phyloP scores from a whole-genome alignment of 2,888 invertebrate genomes.

The Lathronympha strigana region DNA sequence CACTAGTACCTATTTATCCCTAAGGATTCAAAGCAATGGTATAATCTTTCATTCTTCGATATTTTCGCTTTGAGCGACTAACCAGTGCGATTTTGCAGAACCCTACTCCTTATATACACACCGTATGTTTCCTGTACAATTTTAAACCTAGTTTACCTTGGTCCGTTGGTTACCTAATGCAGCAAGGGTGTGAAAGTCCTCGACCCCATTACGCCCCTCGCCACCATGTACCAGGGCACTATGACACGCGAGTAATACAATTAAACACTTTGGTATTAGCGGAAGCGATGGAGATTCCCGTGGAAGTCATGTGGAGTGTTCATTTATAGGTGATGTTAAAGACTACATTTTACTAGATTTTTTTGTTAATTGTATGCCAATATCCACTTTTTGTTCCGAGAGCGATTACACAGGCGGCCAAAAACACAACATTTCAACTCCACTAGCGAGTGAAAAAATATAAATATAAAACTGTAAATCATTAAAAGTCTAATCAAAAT shows the following conservation, averaged over 20 bases:
- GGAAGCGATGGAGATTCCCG: constrained; percentile 36
- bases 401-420: too few species aligned
- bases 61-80: too few species aligned
- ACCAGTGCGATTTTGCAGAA: too few species aligned
- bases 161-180: constrained; percentile 42
- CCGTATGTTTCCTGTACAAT: constrained; percentile 11
- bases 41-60: too few species aligned
- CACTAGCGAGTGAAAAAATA: too few species aligned
- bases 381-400: too few species aligned
- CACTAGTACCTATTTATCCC: too few species aligned
- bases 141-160: constrained; percentile 35
- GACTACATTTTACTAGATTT: not conserved
- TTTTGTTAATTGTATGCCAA: not conserved
- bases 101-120: too few species aligned
- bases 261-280: constrained; percentile 55
- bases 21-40: too few species aligned
- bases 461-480: too few species aligned
- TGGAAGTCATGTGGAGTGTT: constrained; percentile 14
- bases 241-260: constrained; percentile 76
- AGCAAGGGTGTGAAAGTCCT: constrained; percentile 58
- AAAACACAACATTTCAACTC: too few species aligned
- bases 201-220: constrained; percentile 71
- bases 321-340: constrained; percentile 20
- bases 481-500: too few species aligned
- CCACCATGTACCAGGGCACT: constrained; percentile 60